Evolutionary conservation across 1,140 invertebrate genomes (phyloP).

Genomic region (Eueides isabella): DNA sequence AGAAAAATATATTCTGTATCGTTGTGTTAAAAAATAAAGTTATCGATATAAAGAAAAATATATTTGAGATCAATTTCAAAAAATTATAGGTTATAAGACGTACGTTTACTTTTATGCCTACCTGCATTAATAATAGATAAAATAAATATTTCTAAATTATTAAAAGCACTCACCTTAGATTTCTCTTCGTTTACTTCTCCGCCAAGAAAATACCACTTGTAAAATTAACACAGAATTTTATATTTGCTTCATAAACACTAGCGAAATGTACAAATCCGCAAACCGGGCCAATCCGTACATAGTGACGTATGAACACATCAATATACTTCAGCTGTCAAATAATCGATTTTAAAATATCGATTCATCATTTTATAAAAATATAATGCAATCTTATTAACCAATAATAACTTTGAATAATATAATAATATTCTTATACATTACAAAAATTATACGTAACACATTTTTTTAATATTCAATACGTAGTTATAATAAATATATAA

Average conservation of each 20-base stretch:
- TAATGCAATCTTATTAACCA: neutral
- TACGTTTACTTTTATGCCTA: conserved; percentile 25
- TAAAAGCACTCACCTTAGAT: conserved; percentile 52
- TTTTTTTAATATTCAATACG: neutral
- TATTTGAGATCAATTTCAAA: conserved; percentile 19
- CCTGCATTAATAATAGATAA: conserved; percentile 23
- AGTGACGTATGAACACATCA: conserved; percentile 41
- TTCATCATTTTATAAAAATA: neutral
- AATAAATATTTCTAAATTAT: conserved; percentile 4
- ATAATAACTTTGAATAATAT: neutral
- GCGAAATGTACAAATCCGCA: conserved; percentile 56
- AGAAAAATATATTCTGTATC: neutral
- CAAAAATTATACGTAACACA: neutral
- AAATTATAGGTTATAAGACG: conserved; percentile 53
- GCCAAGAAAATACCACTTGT: conserved; percentile 63
- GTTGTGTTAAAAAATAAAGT: neutral
- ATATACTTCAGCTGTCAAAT: conserved; percentile 45
- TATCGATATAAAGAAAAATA: conserved; percentile 3
- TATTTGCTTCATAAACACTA: conserved; percentile 72
- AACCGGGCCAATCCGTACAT: conserved; percentile 53
- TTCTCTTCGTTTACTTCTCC: conserved; percentile 39
- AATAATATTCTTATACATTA: neutral
- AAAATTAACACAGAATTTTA: conserved; percentile 73
- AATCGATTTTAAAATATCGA: conserved; percentile 16
- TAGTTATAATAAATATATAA: conserved; percentile 23